These are phyloP conservation scores for Eupithecia abbreviata DNA, from an alignment of 2,888 invertebrate species.

Conservation along the genomic window DNA sequence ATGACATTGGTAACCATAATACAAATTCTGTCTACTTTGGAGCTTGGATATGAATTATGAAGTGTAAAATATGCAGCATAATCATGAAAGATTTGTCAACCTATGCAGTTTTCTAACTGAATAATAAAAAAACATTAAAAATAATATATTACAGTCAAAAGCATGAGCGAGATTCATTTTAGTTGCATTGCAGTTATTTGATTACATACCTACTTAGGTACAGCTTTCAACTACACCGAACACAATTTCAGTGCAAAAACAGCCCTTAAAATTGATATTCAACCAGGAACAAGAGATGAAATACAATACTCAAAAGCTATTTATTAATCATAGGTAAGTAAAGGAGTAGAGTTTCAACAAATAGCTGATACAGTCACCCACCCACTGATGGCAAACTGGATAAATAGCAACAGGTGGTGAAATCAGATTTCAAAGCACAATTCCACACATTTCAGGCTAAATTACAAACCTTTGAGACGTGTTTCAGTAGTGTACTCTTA, in stretches of 20 bases:
- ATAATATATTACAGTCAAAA: not conserved
- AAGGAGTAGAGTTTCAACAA: conserved; percentile 27
- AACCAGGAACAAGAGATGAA: conserved; percentile 8
- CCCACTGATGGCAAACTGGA: conserved; percentile 14
- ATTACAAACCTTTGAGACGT: conserved; percentile 64
- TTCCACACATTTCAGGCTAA: not conserved
- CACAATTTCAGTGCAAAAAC: not conserved
- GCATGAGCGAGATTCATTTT: not conserved
- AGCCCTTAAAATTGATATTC: not conserved
- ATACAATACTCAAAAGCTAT: conserved; percentile 2
- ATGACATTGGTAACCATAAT: not conserved
- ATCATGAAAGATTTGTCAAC: not conserved
- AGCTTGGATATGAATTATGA: too few relatives aligned
- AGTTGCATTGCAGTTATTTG: not conserved
- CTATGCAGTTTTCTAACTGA: not conserved
- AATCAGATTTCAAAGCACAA: not conserved
- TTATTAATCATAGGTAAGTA: conserved; percentile 39
- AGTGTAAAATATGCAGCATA: not conserved
- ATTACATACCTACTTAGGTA: not conserved
- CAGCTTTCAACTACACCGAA: not conserved
- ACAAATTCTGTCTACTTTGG: not conserved
- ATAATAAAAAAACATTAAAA: not conserved
- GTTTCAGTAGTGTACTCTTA: conserved; percentile 61
- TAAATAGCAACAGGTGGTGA: conserved; percentile 20
- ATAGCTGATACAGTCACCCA: conserved; percentile 22